Evolutionary conservation across 1,140 invertebrate species (phyloP), one percentile per base, ranked within the genome.

Genomic region (Cryptotermes secundus): DNA sequence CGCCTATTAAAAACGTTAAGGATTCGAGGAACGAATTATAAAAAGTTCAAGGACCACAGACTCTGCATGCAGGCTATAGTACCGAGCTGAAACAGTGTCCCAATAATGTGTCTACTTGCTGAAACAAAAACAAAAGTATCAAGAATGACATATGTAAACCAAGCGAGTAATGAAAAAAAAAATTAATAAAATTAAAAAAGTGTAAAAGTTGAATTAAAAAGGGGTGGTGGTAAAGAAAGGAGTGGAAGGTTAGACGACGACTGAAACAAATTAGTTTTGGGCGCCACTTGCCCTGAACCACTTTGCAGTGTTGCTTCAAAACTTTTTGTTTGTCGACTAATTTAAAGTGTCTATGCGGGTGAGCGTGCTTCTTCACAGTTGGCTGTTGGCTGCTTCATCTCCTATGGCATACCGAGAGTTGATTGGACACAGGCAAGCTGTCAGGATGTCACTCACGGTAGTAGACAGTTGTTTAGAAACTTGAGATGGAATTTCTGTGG

Each of bases 391-490:
- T 72, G 59, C 59, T 72, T 72, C 59, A 26, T 10, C n/a, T 72
- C 59, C 59, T 72, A 31, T 72, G 59, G n/a, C 3, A 72, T 72
- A 72, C 59, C 59, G n/a, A 72, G 26, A 72, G 59, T 72, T 72
- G 59, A 72, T 72, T 72, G 59, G 59, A 72, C 59, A 72, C 4
- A 72, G 14, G 26, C 26, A 10, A 6, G 59, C 59, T 72, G 59
- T 72, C 59, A 72, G 3, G n/a, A n/a, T 72, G 59, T 72, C 59
- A 72, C n/a, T 72, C 59, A 72, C 6, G 2, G 26, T 72, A 72
- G n/a, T n/a, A 72, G 59, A 72, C 59, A 31, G 59, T 72, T 72
- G 59, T 72, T 72, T 72, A 72, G 59, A 31, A 72, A 72, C 59
- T 72, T 72, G 59, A n/a, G 26, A 72, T 72, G 59, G 59, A 72